Conservation (phyloP, 2,113 vertebrate genomes). For the Neolamprologus fasciatus region DNA sequence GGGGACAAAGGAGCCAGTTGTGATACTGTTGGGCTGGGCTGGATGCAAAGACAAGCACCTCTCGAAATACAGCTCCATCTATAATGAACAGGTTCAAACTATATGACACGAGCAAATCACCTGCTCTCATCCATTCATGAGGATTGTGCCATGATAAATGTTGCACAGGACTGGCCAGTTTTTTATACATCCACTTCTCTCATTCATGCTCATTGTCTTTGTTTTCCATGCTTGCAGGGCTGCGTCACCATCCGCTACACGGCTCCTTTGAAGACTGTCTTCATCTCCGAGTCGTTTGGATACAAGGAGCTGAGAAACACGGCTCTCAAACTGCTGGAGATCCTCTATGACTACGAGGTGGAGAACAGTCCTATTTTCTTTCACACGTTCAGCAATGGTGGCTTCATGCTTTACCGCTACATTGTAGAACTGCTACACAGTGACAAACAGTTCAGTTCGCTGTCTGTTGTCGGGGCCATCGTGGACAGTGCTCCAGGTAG, state of each 20-base stretch:
- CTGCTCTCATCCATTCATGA: background rate
- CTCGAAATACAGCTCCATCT: conserved; percentile 89
- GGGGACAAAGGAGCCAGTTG: conserved; percentile 78
- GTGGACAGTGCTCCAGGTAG: conserved; percentile 89
- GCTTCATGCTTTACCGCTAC: conserved; percentile 95
- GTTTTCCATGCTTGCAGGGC: conserved; percentile 68
- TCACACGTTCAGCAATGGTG: conserved; percentile 92
- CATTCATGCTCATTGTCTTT: background rate
- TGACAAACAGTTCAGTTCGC: conserved; percentile 71
- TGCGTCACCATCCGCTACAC: conserved; percentile 89
- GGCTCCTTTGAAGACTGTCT: conserved; percentile 83
- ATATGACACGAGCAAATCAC: background rate
- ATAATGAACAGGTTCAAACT: conserved; percentile 81
- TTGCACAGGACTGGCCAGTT: background rate
- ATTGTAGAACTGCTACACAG: conserved; percentile 76
- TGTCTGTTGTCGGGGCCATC: conserved; percentile 79
- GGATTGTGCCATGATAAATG: background rate
- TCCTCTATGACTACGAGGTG: conserved; percentile 85
- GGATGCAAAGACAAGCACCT: conserved; percentile 89
- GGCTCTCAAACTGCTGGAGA: conserved; percentile 82
- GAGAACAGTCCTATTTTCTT: conserved; percentile 87
- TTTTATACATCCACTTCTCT: background rate
- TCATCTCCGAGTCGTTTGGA: conserved; percentile 87
- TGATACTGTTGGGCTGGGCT: conserved; percentile 94
- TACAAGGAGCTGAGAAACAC: conserved; percentile 79